phyloP scores from a whole-genome alignment of 1,140 invertebrate species.

The Anoplolepis gracilipes region DNA sequence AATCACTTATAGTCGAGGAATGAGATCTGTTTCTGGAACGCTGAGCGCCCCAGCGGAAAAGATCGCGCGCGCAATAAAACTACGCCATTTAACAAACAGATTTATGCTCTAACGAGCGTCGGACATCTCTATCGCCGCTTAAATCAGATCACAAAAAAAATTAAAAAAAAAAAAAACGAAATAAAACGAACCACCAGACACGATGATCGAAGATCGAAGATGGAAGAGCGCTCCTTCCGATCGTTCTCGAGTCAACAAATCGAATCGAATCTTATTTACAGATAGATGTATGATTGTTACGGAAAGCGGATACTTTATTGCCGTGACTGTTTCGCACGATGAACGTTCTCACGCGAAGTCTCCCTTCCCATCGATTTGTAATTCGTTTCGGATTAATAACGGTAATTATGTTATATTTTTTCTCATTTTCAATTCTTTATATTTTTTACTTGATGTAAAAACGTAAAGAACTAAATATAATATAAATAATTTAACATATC shows the following conservation, averaged over 20 bases:
- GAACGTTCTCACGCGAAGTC: constrained; percentile 27
- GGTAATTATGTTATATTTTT: neutral
- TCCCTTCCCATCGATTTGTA: neutral
- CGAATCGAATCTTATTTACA: neutral
- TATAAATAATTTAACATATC: constrained; percentile 7
- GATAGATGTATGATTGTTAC: neutral
- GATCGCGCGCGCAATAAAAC: constrained; percentile 34
- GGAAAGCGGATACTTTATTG: neutral
- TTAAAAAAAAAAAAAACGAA: constrained; percentile 30
- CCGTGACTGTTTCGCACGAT: constrained; percentile 13
- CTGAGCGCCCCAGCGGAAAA: constrained; percentile 32
- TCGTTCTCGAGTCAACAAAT: constrained; percentile 17
- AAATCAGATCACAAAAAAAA: constrained; percentile 17
- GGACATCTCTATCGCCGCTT: neutral
- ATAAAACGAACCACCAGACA: neutral
- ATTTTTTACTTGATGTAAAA: too few relatives aligned
- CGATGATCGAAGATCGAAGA: neutral
- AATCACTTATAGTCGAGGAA: neutral
- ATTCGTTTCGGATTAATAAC: constrained; percentile 3
- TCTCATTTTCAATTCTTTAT: too few relatives aligned
- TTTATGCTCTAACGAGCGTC: constrained; percentile 20
- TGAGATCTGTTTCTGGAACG: constrained; percentile 39
- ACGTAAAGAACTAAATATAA: constrained; percentile 10
- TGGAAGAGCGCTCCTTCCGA: neutral
- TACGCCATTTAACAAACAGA: constrained; percentile 51